phyloP scores from a whole-genome alignment of 2,888 invertebrate species.

The Tiliacea aurago region DNA sequence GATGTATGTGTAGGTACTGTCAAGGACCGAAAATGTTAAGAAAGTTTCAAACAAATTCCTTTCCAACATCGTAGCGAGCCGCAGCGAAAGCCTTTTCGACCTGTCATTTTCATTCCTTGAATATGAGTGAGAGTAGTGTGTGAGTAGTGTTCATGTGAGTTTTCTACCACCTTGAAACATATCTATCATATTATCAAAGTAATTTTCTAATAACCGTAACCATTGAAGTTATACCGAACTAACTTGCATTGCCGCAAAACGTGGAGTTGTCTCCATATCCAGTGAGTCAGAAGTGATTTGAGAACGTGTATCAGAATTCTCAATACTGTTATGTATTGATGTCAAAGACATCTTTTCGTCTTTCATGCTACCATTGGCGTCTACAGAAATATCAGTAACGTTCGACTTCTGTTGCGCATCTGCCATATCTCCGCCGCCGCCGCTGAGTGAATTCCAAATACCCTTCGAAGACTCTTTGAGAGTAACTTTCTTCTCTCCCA shows the following conservation, averaged over 20 bases:
- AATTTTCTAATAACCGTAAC: conserved; percentile 23
- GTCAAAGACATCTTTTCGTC: conserved; percentile 87
- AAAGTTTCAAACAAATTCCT: conserved; percentile 6
- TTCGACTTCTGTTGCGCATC: conserved; percentile 87
- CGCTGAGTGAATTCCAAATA: conserved; percentile 86
- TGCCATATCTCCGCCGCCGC: conserved; percentile 87
- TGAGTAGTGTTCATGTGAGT: no score
- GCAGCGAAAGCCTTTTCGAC: neutral
- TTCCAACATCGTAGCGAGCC: neutral
- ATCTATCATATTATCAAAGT: conserved; percentile 10
- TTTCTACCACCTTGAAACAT: conserved; percentile 43
- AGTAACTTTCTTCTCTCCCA: conserved; percentile 85
- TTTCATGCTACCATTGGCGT: conserved; percentile 86
- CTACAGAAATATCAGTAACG: conserved; percentile 76
- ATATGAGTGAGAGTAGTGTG: no score
- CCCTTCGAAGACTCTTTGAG: conserved; percentile 87
- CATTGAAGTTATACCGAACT: conserved; percentile 87
- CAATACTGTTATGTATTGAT: conserved; percentile 82
- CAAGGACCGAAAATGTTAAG: conserved; percentile 2
- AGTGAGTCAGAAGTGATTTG: conserved; percentile 88
- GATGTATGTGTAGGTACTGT: neutral
- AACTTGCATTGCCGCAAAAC: conserved; percentile 91
- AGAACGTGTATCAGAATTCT: conserved; percentile 87
- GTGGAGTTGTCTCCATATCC: conserved; percentile 87
- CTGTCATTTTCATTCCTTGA: conserved; percentile 1